Evolutionary conservation across 2,888 invertebrate genomes (phyloP).

Genomic region (Pachydiplax longipennis): DNA sequence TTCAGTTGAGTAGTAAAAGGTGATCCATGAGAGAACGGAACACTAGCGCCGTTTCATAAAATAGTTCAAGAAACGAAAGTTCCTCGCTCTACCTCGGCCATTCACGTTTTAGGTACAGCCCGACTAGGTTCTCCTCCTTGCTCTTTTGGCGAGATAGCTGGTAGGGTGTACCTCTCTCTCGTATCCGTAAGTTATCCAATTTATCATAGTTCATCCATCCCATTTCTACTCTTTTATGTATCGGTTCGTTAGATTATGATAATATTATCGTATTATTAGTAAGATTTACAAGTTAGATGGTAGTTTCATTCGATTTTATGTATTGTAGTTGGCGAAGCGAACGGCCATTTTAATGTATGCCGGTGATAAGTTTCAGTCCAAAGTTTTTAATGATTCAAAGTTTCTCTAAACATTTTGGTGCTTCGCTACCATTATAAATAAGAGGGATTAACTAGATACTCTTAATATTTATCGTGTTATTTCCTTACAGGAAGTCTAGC

Average conservation of each 20-base stretch:
- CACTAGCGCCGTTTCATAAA: constrained; percentile 36
- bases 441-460: too few species aligned
- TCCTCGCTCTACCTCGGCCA: background rate
- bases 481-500: background rate
- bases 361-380: background rate
- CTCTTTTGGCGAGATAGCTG: background rate
- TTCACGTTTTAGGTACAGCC: constrained; percentile 37
- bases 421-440: too few species aligned
- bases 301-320: background rate
- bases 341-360: constrained; percentile 23
- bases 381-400: too few species aligned
- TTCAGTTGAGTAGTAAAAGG: background rate
- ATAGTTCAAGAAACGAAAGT: background rate
- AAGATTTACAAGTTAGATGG: background rate
- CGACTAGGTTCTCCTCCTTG: constrained; percentile 19
- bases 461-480: background rate
- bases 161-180: background rate
- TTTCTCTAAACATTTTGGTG: background rate
- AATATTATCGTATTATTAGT: background rate
- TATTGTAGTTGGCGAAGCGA: background rate
- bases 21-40: background rate
- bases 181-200: background rate
- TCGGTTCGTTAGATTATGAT: background rate
- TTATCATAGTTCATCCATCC: background rate
- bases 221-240: too few species aligned